A percentile compares a stretch with the other conserved stretches of the same genome.
Conservation (phyloP, 2,113 vertebrate genomes). For the Leptosomus discolor region DNA sequence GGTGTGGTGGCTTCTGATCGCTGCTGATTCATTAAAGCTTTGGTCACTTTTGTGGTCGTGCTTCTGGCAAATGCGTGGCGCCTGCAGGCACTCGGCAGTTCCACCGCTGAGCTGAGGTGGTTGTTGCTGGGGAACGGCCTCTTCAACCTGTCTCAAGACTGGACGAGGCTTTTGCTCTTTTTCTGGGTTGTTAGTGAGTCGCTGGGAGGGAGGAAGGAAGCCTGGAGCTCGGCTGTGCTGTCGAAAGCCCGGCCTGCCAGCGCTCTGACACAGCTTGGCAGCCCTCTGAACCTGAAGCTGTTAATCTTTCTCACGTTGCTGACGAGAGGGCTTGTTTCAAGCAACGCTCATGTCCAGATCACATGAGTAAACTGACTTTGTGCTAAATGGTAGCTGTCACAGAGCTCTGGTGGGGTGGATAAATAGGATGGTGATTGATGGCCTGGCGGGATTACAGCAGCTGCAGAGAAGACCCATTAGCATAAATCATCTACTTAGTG, state of each 20-base stretch:
- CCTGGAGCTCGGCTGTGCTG: neutral
- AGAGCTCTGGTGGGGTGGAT: neutral
- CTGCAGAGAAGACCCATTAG: neutral
- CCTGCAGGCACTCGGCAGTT: neutral
- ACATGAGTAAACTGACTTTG: neutral
- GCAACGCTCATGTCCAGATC: rapidly evolving
- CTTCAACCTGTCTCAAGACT: neutral
- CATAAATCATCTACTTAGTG: neutral
- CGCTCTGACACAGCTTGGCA: neutral
- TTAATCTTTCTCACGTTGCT: neutral
- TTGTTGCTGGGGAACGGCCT: neutral
- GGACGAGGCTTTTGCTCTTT: neutral
- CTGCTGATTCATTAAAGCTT: neutral
- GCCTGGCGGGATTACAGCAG: neutral
- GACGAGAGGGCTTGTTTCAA: neutral
- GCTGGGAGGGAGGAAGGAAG: neutral
- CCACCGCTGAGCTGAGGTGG: rapidly evolving
- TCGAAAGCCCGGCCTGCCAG: neutral
- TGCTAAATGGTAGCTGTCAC: neutral
- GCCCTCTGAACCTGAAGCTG: neutral
- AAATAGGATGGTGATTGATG: neutral
- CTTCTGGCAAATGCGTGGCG: rapidly evolving
- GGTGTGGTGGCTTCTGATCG: neutral
- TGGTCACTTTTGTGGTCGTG: rapidly evolving
- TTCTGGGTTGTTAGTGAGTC: neutral